phyloP scores from a whole-genome alignment of 2,113 vertebrate genomes.

The Macaca nemestrina region DNA sequence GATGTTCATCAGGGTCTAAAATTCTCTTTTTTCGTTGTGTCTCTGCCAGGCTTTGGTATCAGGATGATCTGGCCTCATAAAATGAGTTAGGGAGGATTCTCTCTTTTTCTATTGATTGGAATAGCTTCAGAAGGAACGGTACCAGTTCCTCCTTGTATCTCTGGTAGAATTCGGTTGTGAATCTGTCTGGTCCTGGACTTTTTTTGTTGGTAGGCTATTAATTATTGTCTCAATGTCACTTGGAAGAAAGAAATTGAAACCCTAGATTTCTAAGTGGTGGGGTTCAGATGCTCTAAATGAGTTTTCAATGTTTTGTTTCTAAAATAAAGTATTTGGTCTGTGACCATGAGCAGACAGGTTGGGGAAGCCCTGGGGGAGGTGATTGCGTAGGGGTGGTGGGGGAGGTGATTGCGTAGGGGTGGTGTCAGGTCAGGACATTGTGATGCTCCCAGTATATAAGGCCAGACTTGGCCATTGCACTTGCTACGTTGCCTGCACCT shows the following conservation, averaged over 20 bases:
- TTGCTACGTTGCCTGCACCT: background rate
- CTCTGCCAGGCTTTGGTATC: too few species aligned
- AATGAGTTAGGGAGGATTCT: too few species aligned
- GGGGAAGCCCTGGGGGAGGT: accelerated
- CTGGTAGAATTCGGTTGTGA: too few species aligned
- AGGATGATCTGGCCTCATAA: too few species aligned
- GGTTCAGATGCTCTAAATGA: background rate
- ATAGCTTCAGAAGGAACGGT: too few species aligned
- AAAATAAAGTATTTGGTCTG: background rate
- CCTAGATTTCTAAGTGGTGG: background rate
- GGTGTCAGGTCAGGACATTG: background rate
- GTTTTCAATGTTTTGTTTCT: background rate
- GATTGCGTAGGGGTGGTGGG: background rate
- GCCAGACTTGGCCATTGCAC: accelerated
- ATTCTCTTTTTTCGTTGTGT: too few species aligned
- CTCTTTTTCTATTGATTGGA: too few species aligned
- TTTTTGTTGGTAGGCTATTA: too few species aligned
- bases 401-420: background rate
- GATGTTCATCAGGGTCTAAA: too few species aligned
- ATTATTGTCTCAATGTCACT: background rate
- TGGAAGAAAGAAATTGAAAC: background rate
- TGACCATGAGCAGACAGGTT: accelerated
- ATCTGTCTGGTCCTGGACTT: too few species aligned
- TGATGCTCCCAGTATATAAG: background rate
- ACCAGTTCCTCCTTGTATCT: too few species aligned